Base-by-base conservation (phyloP, 1,140 invertebrate genomes). In the Archivesica marissinica region DNA sequence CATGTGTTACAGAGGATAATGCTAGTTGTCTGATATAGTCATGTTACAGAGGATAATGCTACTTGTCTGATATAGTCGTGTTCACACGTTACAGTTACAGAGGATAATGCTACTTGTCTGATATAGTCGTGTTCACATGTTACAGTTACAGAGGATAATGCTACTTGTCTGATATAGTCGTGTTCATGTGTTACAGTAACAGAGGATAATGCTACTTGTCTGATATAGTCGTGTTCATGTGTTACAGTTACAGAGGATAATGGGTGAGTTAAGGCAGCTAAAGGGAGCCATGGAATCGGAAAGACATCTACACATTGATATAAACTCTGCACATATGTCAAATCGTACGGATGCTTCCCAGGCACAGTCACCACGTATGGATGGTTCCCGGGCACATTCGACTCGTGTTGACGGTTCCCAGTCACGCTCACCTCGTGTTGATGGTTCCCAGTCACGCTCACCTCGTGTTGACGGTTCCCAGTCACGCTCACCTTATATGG, bases 241-340 rank as follows among this genome's bases (percentile, higher is more conserved):
- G 23, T 76, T 76, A 33, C 56, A 78, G 76, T 56, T 78, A 20
- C 52, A 78, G 11, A 61, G 47, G 38, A 78, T 78, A 28, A 20
- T 78, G 54, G 23, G 23, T 13, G 76, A 78, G 56, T 25, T 78
- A 20, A 35, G 66, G 3, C 20, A 38, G 2, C 23, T 78, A 39
- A 78, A 78, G 35, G 76, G 76, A 28, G 76, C 76, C 41, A 59
- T 78, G 23, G 33, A 78, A n/a, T 15, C 56, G 11, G 76, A 78
- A 20, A 41, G 76, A 64, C 76, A 78, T 78, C 4, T 78, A 56
- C 76, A 78, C 54, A 78, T 78, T 33, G 76, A 78, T 28, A 78
- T 78, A 25, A 78, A 78, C 59, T 78, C 76, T 47, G 38, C 59
- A 64, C 59, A 64, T 64, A 35, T 35, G 28, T 64, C 59, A 33